A percentile compares a stretch with the other conserved stretches of the same genome.
Evolutionary conservation across 2,113 vertebrate genomes (phyloP).

Genomic region (Elachura formosa): DNA sequence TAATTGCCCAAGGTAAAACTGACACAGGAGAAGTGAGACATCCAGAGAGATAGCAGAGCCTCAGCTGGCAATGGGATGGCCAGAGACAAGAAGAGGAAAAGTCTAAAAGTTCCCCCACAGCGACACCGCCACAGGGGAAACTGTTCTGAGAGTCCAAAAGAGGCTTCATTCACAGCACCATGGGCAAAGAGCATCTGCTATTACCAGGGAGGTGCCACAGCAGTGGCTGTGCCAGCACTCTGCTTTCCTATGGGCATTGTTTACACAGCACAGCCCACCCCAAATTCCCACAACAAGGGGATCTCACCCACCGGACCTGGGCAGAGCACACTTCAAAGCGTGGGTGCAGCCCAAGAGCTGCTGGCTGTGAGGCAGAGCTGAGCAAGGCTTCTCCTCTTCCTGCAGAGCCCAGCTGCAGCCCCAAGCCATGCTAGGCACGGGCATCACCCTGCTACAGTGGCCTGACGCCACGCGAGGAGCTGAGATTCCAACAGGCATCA

Average conservation of each 20-base stretch:
- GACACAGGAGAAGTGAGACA: neutral
- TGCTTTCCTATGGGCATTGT: neutral
- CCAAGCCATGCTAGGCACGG: neutral
- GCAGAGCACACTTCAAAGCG: neutral
- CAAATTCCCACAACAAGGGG: neutral
- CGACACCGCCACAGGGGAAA: neutral
- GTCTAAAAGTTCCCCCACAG: neutral
- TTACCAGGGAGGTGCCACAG: neutral
- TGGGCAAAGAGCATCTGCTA: rapidly evolving
- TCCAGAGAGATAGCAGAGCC: neutral
- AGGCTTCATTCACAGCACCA: neutral
- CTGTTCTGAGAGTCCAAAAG: neutral
- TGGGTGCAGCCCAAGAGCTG: neutral
- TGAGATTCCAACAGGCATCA: neutral
- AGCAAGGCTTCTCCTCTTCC: neutral
- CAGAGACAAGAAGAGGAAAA: neutral
- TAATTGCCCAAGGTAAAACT: neutral
- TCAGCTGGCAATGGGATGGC: rapidly evolving
- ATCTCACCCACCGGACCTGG: rapidly evolving
- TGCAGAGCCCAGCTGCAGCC: neutral
- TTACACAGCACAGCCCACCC: neutral
- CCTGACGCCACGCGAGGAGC: neutral
- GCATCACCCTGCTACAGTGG: rapidly evolving
- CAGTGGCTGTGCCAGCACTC: neutral
- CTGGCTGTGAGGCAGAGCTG: neutral